Conservation (phyloP, 2,888 invertebrate genomes). For the Formica aserva region DNA sequence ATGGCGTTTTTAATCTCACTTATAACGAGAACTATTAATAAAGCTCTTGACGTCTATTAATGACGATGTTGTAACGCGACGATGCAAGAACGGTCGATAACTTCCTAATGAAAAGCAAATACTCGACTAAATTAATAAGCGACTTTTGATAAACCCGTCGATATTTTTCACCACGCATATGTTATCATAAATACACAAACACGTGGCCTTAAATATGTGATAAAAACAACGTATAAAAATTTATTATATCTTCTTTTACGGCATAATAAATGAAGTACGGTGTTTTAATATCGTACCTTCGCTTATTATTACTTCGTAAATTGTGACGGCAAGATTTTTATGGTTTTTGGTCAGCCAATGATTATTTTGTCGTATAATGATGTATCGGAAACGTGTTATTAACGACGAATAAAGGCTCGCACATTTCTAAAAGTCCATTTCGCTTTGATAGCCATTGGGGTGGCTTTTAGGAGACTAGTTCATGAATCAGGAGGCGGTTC, state of each 20-base stretch:
- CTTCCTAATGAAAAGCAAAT: slow-evolving; percentile 40
- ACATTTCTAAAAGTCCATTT: not conserved
- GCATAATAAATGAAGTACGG: slow-evolving; percentile 15
- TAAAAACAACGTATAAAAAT: slow-evolving; percentile 19
- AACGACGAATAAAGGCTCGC: slow-evolving; percentile 15
- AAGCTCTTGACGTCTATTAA: slow-evolving; percentile 36
- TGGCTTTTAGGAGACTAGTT: slow-evolving; percentile 28
- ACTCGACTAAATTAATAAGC: slow-evolving; percentile 34
- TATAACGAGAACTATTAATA: slow-evolving; percentile 42
- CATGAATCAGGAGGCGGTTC: not conserved
- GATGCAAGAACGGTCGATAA: slow-evolving; percentile 21
- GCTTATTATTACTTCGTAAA: slow-evolving; percentile 8
- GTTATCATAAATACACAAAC: not conserved
- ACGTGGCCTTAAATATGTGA: not conserved
- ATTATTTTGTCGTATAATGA: slow-evolving; percentile 29
- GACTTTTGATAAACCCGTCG: slow-evolving; percentile 2
- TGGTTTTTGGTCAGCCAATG: not conserved
- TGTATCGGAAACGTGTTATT: slow-evolving; percentile 36
- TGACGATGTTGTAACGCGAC: slow-evolving; percentile 6
- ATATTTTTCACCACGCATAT: not conserved
- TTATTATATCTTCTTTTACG: slow-evolving; percentile 11
- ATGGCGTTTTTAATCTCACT: slow-evolving; percentile 38
- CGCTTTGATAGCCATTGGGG: slow-evolving; percentile 34
- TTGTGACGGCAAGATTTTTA: slow-evolving; percentile 30
- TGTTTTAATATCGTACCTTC: slow-evolving; percentile 8